Percentiles rank a stretch among this genome's conserved stretches.
phyloP scores from a whole-genome alignment of 2,113 vertebrate species.

The Aphelocoma coerulescens region DNA sequence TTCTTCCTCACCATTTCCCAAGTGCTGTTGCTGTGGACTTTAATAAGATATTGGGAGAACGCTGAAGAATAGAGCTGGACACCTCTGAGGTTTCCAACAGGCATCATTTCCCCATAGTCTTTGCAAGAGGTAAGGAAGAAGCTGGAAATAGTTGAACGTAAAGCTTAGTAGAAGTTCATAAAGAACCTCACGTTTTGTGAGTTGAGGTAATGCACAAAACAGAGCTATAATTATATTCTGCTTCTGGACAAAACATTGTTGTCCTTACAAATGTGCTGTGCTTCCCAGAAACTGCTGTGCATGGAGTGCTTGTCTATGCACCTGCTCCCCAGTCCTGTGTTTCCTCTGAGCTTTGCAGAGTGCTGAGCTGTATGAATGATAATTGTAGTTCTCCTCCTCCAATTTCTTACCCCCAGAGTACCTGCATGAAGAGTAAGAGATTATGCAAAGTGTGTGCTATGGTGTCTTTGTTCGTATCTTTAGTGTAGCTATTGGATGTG shows the following conservation, averaged over 20 bases:
- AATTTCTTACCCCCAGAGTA: not conserved
- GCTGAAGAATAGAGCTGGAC: not conserved
- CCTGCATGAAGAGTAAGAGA: not conserved
- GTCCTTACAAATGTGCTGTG: fast-evolving
- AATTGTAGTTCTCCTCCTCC: not conserved
- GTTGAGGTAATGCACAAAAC: not conserved
- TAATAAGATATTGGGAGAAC: not conserved
- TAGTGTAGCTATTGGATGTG: not conserved
- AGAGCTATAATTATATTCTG: not conserved
- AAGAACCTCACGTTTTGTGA: not conserved
- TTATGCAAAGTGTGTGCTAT: not conserved
- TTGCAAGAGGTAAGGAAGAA: not conserved
- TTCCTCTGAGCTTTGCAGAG: not conserved
- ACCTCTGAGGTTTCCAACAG: not conserved
- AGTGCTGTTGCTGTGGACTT: not conserved
- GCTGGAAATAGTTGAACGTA: not conserved
- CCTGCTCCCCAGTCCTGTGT: not conserved
- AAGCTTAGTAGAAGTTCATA: not conserved
- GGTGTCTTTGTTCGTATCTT: not conserved
- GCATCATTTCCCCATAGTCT: fast-evolving
- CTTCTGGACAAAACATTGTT: not conserved
- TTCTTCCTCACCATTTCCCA: not conserved
- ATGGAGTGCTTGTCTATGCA: not conserved
- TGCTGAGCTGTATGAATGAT: not conserved
- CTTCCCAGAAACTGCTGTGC: not conserved